Percentiles rank a stretch among this genome's conserved stretches.
Evolutionary conservation across 2,797 vertebrate species (phyloP).

Genomic region (Betta splendens): DNA sequence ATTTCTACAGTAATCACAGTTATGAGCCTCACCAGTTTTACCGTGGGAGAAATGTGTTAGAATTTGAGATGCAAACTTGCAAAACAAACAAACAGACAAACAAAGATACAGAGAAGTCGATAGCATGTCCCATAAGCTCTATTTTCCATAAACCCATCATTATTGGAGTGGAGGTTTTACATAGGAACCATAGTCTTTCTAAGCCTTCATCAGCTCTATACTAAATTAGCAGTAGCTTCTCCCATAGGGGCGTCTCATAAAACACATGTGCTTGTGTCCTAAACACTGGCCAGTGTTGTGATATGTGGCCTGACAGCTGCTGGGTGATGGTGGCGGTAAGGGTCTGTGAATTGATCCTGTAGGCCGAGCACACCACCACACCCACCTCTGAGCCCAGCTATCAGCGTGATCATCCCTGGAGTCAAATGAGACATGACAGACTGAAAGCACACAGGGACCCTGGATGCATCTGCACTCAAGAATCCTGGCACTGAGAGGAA

Average conservation of each 20-base stretch:
- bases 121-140: not conserved
- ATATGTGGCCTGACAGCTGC: constrained; percentile 45
- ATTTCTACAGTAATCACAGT: no score
- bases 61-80: not conserved
- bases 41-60: no score
- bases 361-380: constrained; percentile 35
- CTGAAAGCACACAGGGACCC: constrained; percentile 5
- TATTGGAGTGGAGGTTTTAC: not conserved
- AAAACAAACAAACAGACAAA: no score
- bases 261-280: constrained; percentile 55
- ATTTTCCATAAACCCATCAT: not conserved
- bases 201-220: constrained; percentile 7
- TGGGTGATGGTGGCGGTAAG: constrained; percentile 1
- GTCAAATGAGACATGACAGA: constrained; percentile 27
- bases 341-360: constrained; percentile 5
- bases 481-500: constrained; percentile 1
- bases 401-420: constrained; percentile 19
- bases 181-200: constrained; percentile 1
- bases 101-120: no score
- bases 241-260: constrained; percentile 8
- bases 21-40: no score
- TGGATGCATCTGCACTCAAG: not conserved
- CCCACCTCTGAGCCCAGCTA: constrained; percentile 30
- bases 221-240: constrained; percentile 29
- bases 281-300: constrained; percentile 35